Evolutionary conservation across 2,113 vertebrate genomes (phyloP), one percentile per base, ranked within the genome.

Genomic region (Trematocara zebra): DNA sequence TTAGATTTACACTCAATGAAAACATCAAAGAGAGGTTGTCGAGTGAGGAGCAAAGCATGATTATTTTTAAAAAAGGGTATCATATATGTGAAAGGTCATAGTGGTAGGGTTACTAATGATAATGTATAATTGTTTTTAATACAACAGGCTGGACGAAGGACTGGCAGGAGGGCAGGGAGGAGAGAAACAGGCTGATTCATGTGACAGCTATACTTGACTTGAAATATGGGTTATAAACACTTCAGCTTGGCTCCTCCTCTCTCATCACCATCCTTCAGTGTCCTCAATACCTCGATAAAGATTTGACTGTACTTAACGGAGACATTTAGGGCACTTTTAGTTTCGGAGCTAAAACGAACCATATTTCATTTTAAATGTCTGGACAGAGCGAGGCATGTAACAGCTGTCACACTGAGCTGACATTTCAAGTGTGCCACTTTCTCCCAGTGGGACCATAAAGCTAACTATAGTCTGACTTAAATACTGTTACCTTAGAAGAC

Each of bases 221-320:
- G 61, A 88, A 88, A 88, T 91, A 84, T 87, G 85, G 64, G 91
- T 84, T 82, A 76, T 61, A 64, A 74, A 40, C 56, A 54, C 80
- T 78, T 87, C n/a, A 42, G 5, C 64, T 42, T 15, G 64, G n/a
- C 37, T 69, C n/a, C 64, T 40, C 35, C 64, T 69, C n/a, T n/a
- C n/a, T 69, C 64, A 69, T 69, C 37, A 69, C 64, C 11, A 23
- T 2, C 37, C 64, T 15, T 15, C 7, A 15, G 37, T 42, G 64
- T 9, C 37, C 64, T 69, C 11, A 23, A 23, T 69, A 42, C 64
- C 37, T 69, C 37, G 12, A 87, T 31, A 37, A 42, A 84, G 51
- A 83, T 15, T 54, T 84, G 69, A 79, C 44, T 69, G 57, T 67
- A 56, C 52, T 88, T 88, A 85, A 84, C 23, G 5, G 35, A 89